Conservation (phyloP, 2,888 invertebrate genomes). For the Apamea anceps region DNA sequence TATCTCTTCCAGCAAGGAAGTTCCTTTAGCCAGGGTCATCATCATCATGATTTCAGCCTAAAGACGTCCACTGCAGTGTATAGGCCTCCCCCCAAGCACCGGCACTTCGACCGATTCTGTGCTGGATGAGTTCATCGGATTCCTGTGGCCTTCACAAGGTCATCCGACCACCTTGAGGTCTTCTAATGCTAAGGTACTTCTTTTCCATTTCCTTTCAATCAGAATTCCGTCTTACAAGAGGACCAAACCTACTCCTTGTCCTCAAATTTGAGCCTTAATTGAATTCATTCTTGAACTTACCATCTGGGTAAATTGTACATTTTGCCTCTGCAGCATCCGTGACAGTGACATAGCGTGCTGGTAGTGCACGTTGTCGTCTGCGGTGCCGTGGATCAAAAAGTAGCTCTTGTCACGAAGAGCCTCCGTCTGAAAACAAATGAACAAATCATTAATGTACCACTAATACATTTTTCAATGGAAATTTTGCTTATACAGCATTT, state of each 20-base stretch:
- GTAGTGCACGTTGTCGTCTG: conserved; percentile 99
- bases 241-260: too few species aligned
- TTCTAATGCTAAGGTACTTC: not conserved
- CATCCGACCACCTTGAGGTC: not conserved
- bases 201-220: too few species aligned
- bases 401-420: conserved; percentile 93
- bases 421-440: conserved; percentile 73
- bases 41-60: not conserved
- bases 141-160: not conserved
- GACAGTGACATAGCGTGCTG: conserved; percentile 98
- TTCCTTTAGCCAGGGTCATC: not conserved
- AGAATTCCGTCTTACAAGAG: not conserved
- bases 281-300: conserved; percentile 86
- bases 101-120: too few species aligned
- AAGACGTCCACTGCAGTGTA: too few species aligned
- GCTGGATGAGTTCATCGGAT: not conserved
- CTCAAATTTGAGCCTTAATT: not conserved
- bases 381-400: conserved; percentile 98
- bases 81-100: too few species aligned
- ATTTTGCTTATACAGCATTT: not conserved
- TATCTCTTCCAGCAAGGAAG: not conserved
- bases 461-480: not conserved
- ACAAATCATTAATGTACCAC: not conserved
- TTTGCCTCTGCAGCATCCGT: conserved; percentile 94
- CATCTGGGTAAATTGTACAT: conserved; percentile 97